Evolutionary conservation across 2,797 vertebrate genomes (phyloP).

Genomic region (Dermochelys coriacea): DNA sequence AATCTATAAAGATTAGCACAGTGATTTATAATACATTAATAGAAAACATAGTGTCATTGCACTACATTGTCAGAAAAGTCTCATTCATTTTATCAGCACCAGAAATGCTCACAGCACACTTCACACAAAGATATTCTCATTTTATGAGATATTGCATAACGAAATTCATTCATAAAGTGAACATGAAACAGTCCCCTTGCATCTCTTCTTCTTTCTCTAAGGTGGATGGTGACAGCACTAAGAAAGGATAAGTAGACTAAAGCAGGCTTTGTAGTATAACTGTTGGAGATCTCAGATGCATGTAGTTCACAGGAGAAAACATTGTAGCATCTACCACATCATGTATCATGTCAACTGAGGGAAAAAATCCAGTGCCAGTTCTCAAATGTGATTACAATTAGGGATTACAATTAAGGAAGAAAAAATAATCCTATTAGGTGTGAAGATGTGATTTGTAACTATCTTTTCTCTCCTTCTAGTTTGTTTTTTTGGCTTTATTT

Average conservation of each 20-base stretch:
- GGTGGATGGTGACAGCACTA: slow-evolving; percentile 43
- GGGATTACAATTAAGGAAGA: slow-evolving; percentile 20
- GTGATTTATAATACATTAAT: neutral
- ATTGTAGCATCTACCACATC: slow-evolving; percentile 7
- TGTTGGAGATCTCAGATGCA: neutral
- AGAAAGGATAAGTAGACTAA: slow-evolving; percentile 64
- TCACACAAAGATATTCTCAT: slow-evolving; percentile 4
- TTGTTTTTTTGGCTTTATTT: neutral
- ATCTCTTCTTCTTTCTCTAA: slow-evolving; percentile 50
- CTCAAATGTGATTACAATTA: slow-evolving; percentile 52
- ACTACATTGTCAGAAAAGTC: neutral
- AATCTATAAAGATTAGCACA: neutral
- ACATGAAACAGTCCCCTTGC: slow-evolving; percentile 19
- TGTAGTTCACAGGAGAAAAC: slow-evolving; percentile 16
- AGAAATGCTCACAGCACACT: neutral
- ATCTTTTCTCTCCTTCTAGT: slow-evolving; percentile 34
- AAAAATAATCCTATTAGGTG: slow-evolving; percentile 51
- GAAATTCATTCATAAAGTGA: slow-evolving; percentile 42
- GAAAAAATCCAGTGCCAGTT: slow-evolving; percentile 32
- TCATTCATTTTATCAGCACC: neutral
- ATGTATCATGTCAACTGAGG: slow-evolving; percentile 23
- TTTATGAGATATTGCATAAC: neutral
- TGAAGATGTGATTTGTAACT: neutral
- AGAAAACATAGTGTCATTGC: neutral
- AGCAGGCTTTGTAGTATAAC: slow-evolving; percentile 15